Evolutionary conservation across 1,140 invertebrate genomes (phyloP).

Genomic region (Scaptomyza pallida): DNA sequence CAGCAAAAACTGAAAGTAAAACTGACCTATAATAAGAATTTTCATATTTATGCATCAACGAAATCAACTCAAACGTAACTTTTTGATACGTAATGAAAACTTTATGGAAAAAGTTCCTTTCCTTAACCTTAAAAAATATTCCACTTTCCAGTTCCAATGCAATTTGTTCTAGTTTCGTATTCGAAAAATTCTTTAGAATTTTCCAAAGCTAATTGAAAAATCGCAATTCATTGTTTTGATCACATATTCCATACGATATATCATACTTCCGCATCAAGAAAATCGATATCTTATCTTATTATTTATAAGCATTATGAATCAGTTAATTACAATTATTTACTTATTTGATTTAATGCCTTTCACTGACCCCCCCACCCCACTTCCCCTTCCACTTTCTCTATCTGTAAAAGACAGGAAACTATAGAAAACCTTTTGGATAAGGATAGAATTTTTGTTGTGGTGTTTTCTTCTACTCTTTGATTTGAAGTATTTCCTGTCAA

Average conservation of each 20-base stretch:
- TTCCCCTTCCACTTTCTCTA: not conserved
- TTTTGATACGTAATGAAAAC: too few species aligned
- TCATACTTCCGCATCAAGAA: not conserved
- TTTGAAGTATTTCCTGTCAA: slow-evolving; percentile 24
- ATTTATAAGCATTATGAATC: not conserved
- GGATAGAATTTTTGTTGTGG: slow-evolving; percentile 1
- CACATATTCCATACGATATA: too few species aligned
- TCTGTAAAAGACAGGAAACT: not conserved
- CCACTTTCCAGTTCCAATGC: not conserved
- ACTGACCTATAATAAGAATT: slow-evolving; percentile 79
- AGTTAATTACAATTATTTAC: not conserved
- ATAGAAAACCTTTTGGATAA: too few species aligned
- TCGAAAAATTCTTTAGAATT: too few species aligned
- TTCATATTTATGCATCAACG: slow-evolving; percentile 59
- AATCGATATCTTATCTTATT: not conserved
- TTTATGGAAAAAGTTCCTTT: too few species aligned
- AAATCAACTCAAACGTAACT: slow-evolving; percentile 9
- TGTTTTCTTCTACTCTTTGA: not conserved
- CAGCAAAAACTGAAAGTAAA: slow-evolving; percentile 66
- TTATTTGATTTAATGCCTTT: not conserved
- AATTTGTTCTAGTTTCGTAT: not conserved
- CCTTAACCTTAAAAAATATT: too few species aligned
- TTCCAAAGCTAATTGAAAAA: too few species aligned
- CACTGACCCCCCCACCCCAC: not conserved
- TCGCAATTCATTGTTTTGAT: too few species aligned